phyloP scores from a whole-genome alignment of 2,888 invertebrate genomes.

The Tetrapedia diversipes region DNA sequence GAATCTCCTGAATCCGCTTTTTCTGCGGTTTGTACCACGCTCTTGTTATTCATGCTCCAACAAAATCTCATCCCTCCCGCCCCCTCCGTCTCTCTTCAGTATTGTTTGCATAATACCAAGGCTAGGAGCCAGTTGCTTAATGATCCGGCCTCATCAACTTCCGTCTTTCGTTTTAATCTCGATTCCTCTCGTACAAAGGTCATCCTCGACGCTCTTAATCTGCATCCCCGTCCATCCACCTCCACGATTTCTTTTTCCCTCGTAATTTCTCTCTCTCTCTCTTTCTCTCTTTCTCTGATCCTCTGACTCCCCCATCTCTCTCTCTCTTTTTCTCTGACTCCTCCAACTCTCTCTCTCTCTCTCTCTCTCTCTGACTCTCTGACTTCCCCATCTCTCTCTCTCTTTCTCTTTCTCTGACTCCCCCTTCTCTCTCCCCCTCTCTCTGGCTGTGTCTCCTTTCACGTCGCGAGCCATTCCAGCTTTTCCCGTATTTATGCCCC shows the following conservation, averaged over 20 bases:
- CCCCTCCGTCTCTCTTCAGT: constrained; percentile 17
- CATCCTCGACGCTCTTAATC: constrained; percentile 49
- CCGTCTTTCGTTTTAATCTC: constrained; percentile 54
- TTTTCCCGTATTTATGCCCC: constrained; percentile 24
- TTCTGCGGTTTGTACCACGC: constrained; percentile 9
- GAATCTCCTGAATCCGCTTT: neutral
- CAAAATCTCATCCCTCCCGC: constrained; percentile 24
- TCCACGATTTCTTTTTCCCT: constrained; percentile 29
- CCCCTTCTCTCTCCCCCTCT: too few relatives aligned
- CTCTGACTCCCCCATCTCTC: too few relatives aligned
- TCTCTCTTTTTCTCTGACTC: too few relatives aligned
- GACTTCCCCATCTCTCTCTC: too few relatives aligned
- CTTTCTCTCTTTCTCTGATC: too few relatives aligned
- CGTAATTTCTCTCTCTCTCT: constrained; percentile 12
- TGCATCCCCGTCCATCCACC: constrained; percentile 22
- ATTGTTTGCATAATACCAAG: constrained; percentile 53
- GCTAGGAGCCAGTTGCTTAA: constrained; percentile 53
- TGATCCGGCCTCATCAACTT: constrained; percentile 53
- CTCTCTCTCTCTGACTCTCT: too few relatives aligned
- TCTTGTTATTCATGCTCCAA: constrained; percentile 40
- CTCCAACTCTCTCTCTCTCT: too few relatives aligned
- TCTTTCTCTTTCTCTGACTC: too few relatives aligned
- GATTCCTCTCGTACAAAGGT: constrained; percentile 46
- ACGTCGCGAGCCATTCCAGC: constrained; percentile 8
- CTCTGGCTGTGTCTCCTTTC: too few relatives aligned